These are phyloP conservation scores for Corythornis cristatus DNA, from an alignment of 2,113 vertebrate genomes.

Conservation along the genomic window DNA sequence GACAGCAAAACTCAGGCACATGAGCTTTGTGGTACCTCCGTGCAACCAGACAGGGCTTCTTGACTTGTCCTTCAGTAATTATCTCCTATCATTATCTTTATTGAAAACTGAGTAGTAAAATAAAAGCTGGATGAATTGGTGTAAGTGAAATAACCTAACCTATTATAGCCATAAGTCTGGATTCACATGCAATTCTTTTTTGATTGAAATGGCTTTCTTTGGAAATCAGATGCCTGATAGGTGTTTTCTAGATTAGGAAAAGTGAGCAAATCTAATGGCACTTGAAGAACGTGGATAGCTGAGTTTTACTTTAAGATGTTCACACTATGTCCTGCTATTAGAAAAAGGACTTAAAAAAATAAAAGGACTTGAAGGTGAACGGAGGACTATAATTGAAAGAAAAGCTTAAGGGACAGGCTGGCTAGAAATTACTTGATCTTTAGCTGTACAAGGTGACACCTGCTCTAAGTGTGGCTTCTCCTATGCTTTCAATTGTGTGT, in stretches of 20 bases:
- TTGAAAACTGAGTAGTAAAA: background rate
- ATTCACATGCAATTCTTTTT: background rate
- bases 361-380: background rate
- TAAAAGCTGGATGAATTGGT: background rate
- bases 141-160: background rate
- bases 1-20: background rate
- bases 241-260: background rate
- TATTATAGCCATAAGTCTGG: background rate
- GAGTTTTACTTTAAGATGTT: background rate
- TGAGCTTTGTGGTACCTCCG: background rate
- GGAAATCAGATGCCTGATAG: background rate
- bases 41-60: background rate
- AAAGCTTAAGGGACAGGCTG: background rate
- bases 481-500: slow-evolving; percentile 75
- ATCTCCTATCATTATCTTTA: background rate
- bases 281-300: background rate
- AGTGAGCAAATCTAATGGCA: background rate
- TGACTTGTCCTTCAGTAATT: background rate
- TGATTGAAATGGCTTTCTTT: background rate
- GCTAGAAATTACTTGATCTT: slow-evolving; percentile 57
- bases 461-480: slow-evolving; percentile 73
- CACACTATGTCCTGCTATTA: background rate
- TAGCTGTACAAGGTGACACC: slow-evolving; percentile 36
- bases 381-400: background rate
- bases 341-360: background rate